Conservation (phyloP, 23 tunicate species). For the Ascidia mentula region DNA sequence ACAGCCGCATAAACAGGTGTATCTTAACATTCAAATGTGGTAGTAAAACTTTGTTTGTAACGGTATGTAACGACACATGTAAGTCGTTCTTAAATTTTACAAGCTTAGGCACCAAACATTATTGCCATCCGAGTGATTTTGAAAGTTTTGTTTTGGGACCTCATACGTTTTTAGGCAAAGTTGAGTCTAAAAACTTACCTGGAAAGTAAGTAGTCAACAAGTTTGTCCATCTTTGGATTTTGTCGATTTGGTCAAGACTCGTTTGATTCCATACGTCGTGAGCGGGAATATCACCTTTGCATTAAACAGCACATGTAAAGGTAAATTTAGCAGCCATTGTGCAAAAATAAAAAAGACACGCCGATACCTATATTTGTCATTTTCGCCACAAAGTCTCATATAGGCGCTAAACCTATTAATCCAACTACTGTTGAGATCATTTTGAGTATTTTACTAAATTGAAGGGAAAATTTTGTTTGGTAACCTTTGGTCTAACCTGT, state of each 20-base stretch:
- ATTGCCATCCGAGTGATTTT: too few relatives aligned
- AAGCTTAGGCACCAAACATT: too few relatives aligned
- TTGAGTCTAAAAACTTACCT: constrained; percentile 34
- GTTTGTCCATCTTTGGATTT: constrained; percentile 57
- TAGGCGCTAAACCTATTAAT: too few relatives aligned
- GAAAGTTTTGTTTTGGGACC: too few relatives aligned
- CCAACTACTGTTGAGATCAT: too few relatives aligned
- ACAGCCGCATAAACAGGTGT: constrained; percentile 83
- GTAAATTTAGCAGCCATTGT: background rate
- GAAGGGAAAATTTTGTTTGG: too few relatives aligned
- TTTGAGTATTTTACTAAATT: too few relatives aligned
- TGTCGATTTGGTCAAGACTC: constrained; percentile 71
- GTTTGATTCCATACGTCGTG: constrained; percentile 94
- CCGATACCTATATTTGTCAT: background rate
- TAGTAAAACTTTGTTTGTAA: too few relatives aligned
- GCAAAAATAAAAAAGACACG: background rate
- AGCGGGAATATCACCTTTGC: constrained; percentile 84
- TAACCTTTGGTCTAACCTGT: constrained; percentile 68
- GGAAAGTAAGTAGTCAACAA: constrained; percentile 60
- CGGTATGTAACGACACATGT: too few relatives aligned
- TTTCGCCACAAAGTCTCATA: background rate
- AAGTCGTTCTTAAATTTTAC: too few relatives aligned
- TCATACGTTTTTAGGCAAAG: too few relatives aligned
- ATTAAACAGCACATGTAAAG: background rate
- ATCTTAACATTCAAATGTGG: constrained; percentile 18